Evolutionary conservation across 2,888 invertebrate genomes (phyloP), one percentile per base, ranked within the genome.

Genomic region (Rotaria socialis): DNA sequence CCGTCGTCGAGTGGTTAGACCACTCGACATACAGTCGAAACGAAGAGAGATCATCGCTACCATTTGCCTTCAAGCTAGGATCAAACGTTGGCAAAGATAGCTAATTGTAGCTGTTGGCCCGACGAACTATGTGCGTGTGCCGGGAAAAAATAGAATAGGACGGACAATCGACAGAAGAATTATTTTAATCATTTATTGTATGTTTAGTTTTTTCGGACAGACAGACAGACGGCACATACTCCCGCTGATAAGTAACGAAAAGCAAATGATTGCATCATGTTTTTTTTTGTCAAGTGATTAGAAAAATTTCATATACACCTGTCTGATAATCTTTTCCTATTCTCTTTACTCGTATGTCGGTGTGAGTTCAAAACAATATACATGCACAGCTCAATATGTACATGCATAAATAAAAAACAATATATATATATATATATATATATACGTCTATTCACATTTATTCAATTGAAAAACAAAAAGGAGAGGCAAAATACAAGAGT

Each of bases 1-100:
- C 58, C 58, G 58, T 60, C 58, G n/a, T 60, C 58, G 24, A 60
- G 58, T 60, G 58, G 58, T 60, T 8, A 10, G 27, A 27, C 58
- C 58, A 60, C 58, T 60, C 58, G 58, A 60, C 27, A n/a, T n/a
- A 24, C 3, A 60, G 58, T 60, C 58, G 58, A 60, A 24, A 60
- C 58, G 58, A 60, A n/a, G n/a, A 60, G 58, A 60, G 58, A 60
- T 60, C 58, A 60, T n/a, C 27, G n/a, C 58, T 60, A 60, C 58
- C 27, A 60, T 60, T 60, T 60, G 58, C 58, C 58, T 60, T 60
- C n/a, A 14, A 60, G 58, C 58, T 60, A 60, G 58, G 58, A 60
- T 60, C 58, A 60, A 60, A 60, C 58, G 58, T 27, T 27, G 14
- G 27, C 27, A 27, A n/a, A 60, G 58, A 60, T 60, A 27, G 58